Evolutionary conservation across 2,888 invertebrate species (phyloP).

Genomic region (Lamproptera curius): DNA sequence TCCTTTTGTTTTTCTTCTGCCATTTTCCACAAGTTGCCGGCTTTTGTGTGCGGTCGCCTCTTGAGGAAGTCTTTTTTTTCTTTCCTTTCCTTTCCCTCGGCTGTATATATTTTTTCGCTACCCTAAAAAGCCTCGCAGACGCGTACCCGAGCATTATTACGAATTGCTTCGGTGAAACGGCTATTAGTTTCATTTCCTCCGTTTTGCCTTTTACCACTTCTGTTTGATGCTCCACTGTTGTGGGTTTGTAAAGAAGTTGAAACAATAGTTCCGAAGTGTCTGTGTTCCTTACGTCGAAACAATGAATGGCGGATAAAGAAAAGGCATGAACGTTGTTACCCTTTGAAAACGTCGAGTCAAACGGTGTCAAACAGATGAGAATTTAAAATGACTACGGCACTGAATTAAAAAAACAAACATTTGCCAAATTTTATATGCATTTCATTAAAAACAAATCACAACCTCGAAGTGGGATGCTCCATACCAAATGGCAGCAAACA

Average conservation of each 20-base stretch:
- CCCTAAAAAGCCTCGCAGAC: conserved; percentile 16
- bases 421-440: not conserved
- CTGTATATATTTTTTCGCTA: not conserved
- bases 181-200: conserved; percentile 22
- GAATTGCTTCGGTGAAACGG: conserved; percentile 20
- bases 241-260: conserved; percentile 1
- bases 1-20: conserved; percentile 21
- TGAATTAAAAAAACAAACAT: too few relatives aligned
- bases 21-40: conserved; percentile 22
- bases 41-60: conserved; percentile 21
- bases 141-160: conserved; percentile 18
- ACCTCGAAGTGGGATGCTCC: too few relatives aligned
- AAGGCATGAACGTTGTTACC: too few relatives aligned
- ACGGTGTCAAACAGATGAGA: too few relatives aligned
- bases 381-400: too few relatives aligned
- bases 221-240: not conserved
- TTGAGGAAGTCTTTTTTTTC: conserved; percentile 17
- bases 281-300: too few relatives aligned
- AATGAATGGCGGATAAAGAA: too few relatives aligned
- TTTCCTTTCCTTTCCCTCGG: not conserved
- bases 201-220: conserved; percentile 1
- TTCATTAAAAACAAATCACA: too few relatives aligned
- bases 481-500: not conserved
- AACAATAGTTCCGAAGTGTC: too few relatives aligned
- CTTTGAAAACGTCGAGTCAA: too few relatives aligned